Evolutionary conservation across 2,797 vertebrate species (phyloP), one percentile per base, ranked within the genome.

Genomic region (Silurus lanzhouensis): DNA sequence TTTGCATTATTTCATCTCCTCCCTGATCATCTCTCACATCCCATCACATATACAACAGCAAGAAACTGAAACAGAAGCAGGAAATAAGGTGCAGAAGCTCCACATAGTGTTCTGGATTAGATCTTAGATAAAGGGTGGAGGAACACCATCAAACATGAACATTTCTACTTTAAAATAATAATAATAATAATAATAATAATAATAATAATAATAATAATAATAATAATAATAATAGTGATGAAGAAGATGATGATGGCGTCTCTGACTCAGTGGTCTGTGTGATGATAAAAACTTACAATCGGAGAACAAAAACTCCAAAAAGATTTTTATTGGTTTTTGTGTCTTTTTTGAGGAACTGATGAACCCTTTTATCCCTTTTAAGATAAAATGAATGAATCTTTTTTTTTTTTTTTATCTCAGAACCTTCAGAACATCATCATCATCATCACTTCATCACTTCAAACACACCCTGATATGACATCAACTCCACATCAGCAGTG

Each of bases 201-300:
- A 57, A 19, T 14, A 3, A 60, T 64, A 64, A 64, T 22, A 60
- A 63, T 38, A 19, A 38, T n/a, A 58, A 19, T 48, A 6, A 52
- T n/a, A 46, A 20, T 12, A 72, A 31, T 57, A 1, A 19, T 31
- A 19, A 76, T 27, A 75, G 31, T 31, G 31, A 31, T 31, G 31
- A 31, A 55, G 8, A 55, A 74, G 22, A 22, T 74, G 31, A 31
- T 31, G 31, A 31, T 31, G 31, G 31, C 46, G 12, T 74, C 5
- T 48, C 22, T 74, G n/a, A 15, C 3, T 55, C 48, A n/a, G n/a
- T 27, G 27, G 27, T 27, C 27, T 15, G 5, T 77, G 48, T 4
- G 25, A 57, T 48, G 61, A 48, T 14, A 83, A 83, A 66, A 27
- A 46, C n/a, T 75, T 83, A 75, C 82, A 17, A 82, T 66, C 60